A percentile compares a stretch with the other conserved stretches of the same genome.
These are phyloP conservation scores for Heterodera filipjevi DNA, from an alignment of 2,888 invertebrate genomes.

Conservation along the genomic window DNA sequence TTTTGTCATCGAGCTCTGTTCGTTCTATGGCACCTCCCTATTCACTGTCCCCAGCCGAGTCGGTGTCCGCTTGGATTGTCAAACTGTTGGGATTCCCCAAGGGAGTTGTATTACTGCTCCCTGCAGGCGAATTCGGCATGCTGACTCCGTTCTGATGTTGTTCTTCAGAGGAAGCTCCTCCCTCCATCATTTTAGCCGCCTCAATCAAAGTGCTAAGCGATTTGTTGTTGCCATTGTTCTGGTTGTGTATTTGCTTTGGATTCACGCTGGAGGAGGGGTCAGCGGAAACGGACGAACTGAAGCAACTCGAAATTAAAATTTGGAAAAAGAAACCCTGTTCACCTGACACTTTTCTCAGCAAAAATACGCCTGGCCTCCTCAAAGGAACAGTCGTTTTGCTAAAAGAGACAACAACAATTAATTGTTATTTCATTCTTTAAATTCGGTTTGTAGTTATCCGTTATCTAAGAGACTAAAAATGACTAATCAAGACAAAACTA, in stretches of 20 bases:
- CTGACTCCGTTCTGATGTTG: neutral
- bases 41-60: neutral
- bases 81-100: neutral
- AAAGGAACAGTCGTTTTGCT: constrained; percentile 19
- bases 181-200: constrained; percentile 30
- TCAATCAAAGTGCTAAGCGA: constrained; percentile 26
- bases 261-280: neutral
- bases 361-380: constrained; percentile 20
- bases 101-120: neutral
- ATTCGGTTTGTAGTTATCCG: no score
- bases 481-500: neutral
- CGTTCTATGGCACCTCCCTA: no score
- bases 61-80: neutral
- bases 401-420: neutral
- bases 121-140: neutral
- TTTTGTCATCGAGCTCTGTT: no score
- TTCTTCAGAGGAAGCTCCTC: constrained; percentile 9
- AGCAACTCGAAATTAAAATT: neutral
- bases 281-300: neutral
- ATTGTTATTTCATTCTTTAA: no score
- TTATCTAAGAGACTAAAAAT: no score
- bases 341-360: constrained; percentile 14
- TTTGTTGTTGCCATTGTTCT: neutral
- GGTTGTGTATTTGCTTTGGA: neutral
- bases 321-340: neutral